These are phyloP conservation scores for Cynodonichthys magdalenae DNA, from an alignment of 2,797 vertebrate species.

Conservation along the genomic window DNA sequence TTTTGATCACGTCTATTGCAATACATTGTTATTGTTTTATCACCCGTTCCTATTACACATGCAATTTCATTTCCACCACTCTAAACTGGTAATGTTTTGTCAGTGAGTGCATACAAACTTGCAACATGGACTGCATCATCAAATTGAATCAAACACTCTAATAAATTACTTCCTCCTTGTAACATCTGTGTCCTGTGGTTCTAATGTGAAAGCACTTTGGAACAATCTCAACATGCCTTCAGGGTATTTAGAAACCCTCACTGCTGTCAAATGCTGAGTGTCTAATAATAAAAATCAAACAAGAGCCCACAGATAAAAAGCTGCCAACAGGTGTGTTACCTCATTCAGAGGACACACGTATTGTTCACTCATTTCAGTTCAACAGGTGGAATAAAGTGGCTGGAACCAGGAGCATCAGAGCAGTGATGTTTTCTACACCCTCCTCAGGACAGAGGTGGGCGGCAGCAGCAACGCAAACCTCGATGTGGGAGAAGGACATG, in stretches of 20 bases:
- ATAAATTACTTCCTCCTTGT: neutral
- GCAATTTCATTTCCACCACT: too few relatives aligned
- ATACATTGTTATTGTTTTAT: too few relatives aligned
- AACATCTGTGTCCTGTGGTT: neutral
- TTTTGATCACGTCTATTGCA: too few relatives aligned
- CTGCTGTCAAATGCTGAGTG: constrained; percentile 9
- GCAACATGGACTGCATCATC: too few relatives aligned
- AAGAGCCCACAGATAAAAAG: constrained; percentile 2
- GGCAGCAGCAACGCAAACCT: constrained; percentile 29
- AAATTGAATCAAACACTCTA: neutral
- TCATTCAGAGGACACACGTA: constrained; percentile 3
- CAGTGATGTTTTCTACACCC: constrained; percentile 51
- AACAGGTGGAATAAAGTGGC: constrained; percentile 38
- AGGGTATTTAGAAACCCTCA: neutral
- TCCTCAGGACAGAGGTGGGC: constrained; percentile 62
- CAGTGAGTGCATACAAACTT: too few relatives aligned
- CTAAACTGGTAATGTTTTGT: too few relatives aligned
- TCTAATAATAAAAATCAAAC: neutral
- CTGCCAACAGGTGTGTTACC: neutral
- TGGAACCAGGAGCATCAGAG: constrained; percentile 27
- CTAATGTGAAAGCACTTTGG: neutral
- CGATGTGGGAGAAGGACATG: constrained; percentile 43
- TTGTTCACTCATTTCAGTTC: constrained; percentile 13
- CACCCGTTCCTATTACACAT: too few relatives aligned
- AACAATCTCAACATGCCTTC: neutral